These are phyloP conservation scores for Neostethus bicornis DNA, from an alignment of 2,797 vertebrate species.

Conservation along the genomic window DNA sequence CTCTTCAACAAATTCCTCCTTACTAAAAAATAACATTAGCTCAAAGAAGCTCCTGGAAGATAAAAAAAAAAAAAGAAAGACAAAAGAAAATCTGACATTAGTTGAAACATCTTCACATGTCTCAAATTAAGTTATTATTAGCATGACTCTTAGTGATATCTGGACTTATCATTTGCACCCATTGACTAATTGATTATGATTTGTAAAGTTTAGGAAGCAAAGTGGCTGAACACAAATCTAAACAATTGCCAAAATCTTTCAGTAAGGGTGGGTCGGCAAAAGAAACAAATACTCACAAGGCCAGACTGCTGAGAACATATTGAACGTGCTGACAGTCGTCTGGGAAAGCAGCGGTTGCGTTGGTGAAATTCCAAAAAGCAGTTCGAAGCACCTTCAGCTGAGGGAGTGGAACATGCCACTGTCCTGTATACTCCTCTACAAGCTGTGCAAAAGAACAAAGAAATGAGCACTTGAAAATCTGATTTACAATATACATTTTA, in stretches of 20 bases:
- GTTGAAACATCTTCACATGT: neutral
- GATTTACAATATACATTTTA: neutral
- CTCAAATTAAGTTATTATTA: too few relatives aligned
- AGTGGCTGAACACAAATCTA: too few relatives aligned
- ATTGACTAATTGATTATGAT: too few relatives aligned
- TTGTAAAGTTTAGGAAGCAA: too few relatives aligned
- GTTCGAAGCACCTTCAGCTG: conserved; percentile 95
- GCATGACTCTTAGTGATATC: too few relatives aligned
- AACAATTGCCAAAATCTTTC: too few relatives aligned
- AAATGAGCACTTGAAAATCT: neutral
- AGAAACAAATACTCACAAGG: conserved; percentile 87
- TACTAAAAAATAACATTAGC: conserved; percentile 96
- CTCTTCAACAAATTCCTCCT: conserved; percentile 95
- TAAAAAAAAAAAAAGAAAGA: conserved; percentile 14
- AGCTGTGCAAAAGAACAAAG: conserved; percentile 73
- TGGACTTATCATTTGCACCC: too few relatives aligned
- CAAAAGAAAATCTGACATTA: neutral
- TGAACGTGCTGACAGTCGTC: conserved; percentile 94
- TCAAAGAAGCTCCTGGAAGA: conserved; percentile 95
- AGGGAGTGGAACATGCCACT: conserved; percentile 96
- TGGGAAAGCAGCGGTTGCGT: conserved; percentile 89
- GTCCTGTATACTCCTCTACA: conserved; percentile 94
- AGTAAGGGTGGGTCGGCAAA: neutral
- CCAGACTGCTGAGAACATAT: conserved; percentile 96
- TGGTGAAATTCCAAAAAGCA: conserved; percentile 92